These are phyloP conservation scores for Montipora sp. DNA, from an alignment of 64 coral and sea anemone genomes.

Conservation along the genomic window DNA sequence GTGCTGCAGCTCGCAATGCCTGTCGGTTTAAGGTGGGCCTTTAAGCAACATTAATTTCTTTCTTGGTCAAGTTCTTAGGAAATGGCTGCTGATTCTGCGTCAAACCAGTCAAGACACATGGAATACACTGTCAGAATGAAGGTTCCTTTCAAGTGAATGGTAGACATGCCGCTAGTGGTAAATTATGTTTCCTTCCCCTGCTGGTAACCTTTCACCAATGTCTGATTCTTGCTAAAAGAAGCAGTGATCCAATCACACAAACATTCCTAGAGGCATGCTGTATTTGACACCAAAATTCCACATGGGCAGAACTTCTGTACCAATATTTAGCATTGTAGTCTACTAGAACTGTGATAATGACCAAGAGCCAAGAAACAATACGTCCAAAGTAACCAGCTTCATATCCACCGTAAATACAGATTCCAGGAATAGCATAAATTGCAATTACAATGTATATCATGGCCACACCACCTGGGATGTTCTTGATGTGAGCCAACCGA, in stretches of 20 bases:
- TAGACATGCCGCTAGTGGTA: background rate
- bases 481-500: constrained; percentile 67
- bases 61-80: too few species aligned
- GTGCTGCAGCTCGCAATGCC: too few species aligned
- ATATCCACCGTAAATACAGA: constrained; percentile 88
- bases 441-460: constrained; percentile 74
- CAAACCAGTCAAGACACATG: too few species aligned
- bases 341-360: constrained; percentile 79
- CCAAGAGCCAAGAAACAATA: constrained; percentile 80
- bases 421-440: constrained; percentile 80
- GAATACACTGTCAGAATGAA: too few species aligned
- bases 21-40: too few species aligned
- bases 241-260: constrained; percentile 79
- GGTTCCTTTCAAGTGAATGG: background rate
- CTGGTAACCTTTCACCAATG: constrained; percentile 58
- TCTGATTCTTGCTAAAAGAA: constrained; percentile 80
- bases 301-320: constrained; percentile 57
- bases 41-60: too few species aligned
- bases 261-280: constrained; percentile 84
- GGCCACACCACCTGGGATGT: constrained; percentile 80
- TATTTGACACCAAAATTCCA: constrained; percentile 83
- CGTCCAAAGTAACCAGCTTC: constrained; percentile 92
- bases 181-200: background rate
- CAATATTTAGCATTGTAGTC: constrained; percentile 92
- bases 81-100: too few species aligned